Conservation (phyloP, 2,113 vertebrate species). For the Macroglossus sobrinus region DNA sequence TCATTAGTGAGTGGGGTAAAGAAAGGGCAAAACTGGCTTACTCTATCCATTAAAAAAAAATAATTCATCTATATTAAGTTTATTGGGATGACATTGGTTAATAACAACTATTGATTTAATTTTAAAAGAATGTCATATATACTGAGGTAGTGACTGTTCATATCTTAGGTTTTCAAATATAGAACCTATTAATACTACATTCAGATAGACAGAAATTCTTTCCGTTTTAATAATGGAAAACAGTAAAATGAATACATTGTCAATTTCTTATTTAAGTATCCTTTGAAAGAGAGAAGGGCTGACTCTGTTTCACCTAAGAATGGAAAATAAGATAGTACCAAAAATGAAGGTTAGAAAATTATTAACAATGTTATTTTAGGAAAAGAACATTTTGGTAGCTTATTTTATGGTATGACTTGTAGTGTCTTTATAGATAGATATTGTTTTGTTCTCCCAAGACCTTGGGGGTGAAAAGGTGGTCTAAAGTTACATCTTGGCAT, state of each 20-base stretch:
- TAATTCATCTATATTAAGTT: background rate
- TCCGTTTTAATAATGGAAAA: constrained; percentile 18
- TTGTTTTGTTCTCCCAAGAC: background rate
- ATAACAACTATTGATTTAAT: background rate
- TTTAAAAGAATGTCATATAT: background rate
- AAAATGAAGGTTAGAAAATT: constrained; percentile 20
- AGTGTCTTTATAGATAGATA: background rate
- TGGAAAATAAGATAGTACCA: background rate
- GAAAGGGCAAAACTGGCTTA: background rate
- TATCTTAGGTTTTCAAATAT: constrained; percentile 24
- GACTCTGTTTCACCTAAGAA: background rate
- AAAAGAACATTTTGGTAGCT: background rate
- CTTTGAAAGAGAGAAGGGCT: background rate
- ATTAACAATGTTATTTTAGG: constrained; percentile 27
- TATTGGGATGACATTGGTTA: background rate
- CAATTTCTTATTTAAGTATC: background rate
- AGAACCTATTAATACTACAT: background rate
- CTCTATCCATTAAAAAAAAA: background rate
- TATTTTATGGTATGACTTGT: background rate
- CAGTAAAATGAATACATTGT: background rate
- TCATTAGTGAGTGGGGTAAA: background rate
- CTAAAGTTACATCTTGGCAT: background rate
- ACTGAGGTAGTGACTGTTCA: background rate
- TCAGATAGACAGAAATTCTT: background rate
- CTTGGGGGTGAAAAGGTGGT: background rate